Evolutionary conservation across 2,888 invertebrate genomes (phyloP).

Genomic region (Muschampia plurimacula): DNA sequence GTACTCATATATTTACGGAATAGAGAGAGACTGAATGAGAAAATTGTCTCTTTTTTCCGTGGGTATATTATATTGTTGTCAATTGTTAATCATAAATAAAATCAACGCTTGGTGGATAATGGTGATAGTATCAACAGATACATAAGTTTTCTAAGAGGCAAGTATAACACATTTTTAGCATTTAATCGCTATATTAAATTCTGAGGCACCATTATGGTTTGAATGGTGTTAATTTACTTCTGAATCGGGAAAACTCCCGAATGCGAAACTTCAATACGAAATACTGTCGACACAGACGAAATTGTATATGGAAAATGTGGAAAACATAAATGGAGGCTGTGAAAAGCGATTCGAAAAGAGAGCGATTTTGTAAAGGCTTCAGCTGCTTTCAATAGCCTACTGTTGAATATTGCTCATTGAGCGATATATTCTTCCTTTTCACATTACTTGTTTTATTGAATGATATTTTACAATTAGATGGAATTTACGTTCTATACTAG

Average conservation of each 20-base stretch:
- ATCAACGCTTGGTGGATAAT: too few species aligned
- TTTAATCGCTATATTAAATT: conserved; percentile 42
- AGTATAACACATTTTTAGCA: not conserved
- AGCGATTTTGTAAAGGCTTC: conserved; percentile 66
- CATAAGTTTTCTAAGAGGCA: too few species aligned
- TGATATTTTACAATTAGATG: conserved; percentile 33
- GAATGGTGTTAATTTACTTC: conserved; percentile 79
- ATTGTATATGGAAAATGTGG: conserved; percentile 83
- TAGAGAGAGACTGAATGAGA: too few species aligned
- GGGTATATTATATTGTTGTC: too few species aligned
- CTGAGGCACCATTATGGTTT: conserved; percentile 52
- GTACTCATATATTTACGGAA: too few species aligned
- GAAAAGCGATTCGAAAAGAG: conserved; percentile 65
- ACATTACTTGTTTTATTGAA: conserved; percentile 58
- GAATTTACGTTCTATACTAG: not conserved
- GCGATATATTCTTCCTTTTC: conserved; percentile 76
- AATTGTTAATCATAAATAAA: too few species aligned
- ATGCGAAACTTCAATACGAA: conserved; percentile 73
- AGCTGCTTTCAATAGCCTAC: conserved; percentile 71
- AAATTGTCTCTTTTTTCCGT: too few species aligned
- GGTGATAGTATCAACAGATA: too few species aligned
- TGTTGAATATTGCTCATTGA: conserved; percentile 82
- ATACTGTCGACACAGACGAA: conserved; percentile 74
- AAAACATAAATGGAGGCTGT: conserved; percentile 75
- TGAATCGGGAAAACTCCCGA: conserved; percentile 70